Conservation (phyloP, 2,888 invertebrate genomes). For the Athrips mouffetella region DNA sequence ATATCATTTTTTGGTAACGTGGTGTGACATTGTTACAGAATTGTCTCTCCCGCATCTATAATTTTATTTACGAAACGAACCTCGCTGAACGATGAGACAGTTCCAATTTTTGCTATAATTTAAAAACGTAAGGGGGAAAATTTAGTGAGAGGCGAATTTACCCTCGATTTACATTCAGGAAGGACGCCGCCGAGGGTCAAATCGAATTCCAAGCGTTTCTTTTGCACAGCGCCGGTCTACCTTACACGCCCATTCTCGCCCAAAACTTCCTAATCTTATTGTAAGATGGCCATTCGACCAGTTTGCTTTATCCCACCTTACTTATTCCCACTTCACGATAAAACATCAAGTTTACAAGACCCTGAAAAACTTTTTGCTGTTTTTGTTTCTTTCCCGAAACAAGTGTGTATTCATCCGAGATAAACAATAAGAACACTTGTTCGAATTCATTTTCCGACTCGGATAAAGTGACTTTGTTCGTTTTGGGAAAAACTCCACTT, state of each 20-base stretch:
- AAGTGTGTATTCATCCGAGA: conserved; percentile 35
- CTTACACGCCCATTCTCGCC: conserved; percentile 35
- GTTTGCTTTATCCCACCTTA: conserved; percentile 11
- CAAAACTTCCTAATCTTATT: conserved; percentile 31
- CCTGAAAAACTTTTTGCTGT: not conserved
- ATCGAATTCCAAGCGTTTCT: conserved; percentile 72
- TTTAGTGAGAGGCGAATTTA: conserved; percentile 52
- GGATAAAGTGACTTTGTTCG: conserved; percentile 44
- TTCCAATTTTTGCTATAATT: conserved; percentile 51
- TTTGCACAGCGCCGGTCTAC: conserved; percentile 48
- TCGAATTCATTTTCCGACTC: conserved; percentile 38
- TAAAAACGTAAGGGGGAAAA: conserved; percentile 51
- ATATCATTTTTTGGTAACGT: conserved; percentile 4
- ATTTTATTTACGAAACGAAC: conserved; percentile 27
- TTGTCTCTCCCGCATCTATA: conserved; percentile 15
- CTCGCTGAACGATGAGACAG: conserved; percentile 29
- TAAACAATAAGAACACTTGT: conserved; percentile 30
- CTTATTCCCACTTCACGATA: conserved; percentile 19
- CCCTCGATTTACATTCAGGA: conserved; percentile 69
- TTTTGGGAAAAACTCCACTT: conserved; percentile 34
- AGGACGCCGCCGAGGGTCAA: conserved; percentile 61
- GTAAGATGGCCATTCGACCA: conserved; percentile 31
- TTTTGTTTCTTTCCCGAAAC: conserved; percentile 23
- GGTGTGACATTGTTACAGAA: conserved; percentile 4
- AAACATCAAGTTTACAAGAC: not conserved